Percentiles rank a stretch among this genome's conserved stretches.
Evolutionary conservation across 2,888 invertebrate species (phyloP).

Genomic region (Tinea trinotella): DNA sequence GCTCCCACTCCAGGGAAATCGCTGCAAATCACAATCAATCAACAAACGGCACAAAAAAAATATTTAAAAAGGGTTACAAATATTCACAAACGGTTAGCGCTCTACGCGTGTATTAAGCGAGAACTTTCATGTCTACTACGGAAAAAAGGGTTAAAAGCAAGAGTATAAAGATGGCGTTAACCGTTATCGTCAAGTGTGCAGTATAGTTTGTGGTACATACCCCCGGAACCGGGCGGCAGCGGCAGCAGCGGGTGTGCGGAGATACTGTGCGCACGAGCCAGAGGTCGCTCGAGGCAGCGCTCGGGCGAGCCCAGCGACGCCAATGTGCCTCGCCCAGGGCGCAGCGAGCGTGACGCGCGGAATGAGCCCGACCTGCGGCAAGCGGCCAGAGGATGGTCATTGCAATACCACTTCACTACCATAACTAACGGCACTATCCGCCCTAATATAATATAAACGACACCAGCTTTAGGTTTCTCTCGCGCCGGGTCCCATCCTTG

Average conservation of each 20-base stretch:
- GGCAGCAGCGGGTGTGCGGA: constrained; percentile 96
- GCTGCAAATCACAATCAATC: constrained; percentile 38
- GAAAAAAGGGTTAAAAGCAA: no score
- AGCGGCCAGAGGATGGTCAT: constrained; percentile 70
- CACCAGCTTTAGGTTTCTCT: constrained; percentile 47
- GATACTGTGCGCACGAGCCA: constrained; percentile 78
- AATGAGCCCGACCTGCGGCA: constrained; percentile 93
- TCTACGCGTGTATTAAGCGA: no score
- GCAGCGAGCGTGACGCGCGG: constrained; percentile 86
- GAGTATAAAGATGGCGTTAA: no score
- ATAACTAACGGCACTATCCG: constrained; percentile 7
- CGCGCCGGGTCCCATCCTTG: constrained; percentile 21
- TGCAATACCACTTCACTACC: constrained; percentile 22
- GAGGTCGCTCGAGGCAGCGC: constrained; percentile 52
- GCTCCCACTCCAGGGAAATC: constrained; percentile 74
- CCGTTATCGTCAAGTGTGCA: no score
- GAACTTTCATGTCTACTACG: no score
- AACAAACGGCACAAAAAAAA: constrained; percentile 20
- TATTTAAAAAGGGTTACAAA: no score
- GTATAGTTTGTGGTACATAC: constrained; percentile 54
- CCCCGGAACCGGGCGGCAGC: constrained; percentile 80
- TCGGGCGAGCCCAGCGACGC: constrained; percentile 78
- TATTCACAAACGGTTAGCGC: no score
- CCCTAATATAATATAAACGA: constrained; percentile 15
- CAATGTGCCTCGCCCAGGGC: no score